Conservation (phyloP, 1,140 invertebrate species). For the Panagrolaimus sp. region DNA sequence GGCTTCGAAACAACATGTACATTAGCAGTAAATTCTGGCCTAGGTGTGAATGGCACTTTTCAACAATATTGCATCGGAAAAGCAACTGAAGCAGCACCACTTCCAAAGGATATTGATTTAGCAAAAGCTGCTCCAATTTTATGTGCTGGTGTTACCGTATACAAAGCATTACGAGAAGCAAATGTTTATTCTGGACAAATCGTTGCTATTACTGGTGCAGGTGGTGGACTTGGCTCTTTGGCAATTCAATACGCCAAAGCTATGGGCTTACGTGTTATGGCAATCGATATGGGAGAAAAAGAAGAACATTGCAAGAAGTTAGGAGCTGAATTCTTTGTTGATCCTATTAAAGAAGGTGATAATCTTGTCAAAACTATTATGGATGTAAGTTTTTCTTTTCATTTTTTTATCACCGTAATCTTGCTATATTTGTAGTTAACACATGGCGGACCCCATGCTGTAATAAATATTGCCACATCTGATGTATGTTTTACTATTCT, state of each 20-base stretch:
- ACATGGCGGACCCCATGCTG: conserved; percentile 26
- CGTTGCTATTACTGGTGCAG: conserved; percentile 7
- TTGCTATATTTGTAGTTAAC: conserved; percentile 2
- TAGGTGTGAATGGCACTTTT: background rate
- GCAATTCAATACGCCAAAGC: conserved; percentile 10
- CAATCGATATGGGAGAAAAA: conserved; percentile 12
- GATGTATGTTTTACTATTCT: too few species aligned
- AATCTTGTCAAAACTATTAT: background rate
- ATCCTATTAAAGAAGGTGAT: background rate
- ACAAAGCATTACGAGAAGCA: background rate
- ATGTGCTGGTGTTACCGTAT: conserved; percentile 15
- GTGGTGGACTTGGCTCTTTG: conserved; percentile 7
- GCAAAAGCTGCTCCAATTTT: conserved; percentile 14
- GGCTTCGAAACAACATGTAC: conserved; percentile 6
- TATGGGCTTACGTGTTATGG: conserved; percentile 3
- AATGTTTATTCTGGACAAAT: conserved; percentile 10
- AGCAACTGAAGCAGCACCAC: background rate
- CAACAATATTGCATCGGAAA: conserved; percentile 10
- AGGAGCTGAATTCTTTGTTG: conserved; percentile 8
- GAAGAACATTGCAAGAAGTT: conserved; percentile 1
- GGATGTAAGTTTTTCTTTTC: background rate
- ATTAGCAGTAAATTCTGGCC: background rate
- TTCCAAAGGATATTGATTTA: conserved; percentile 4
- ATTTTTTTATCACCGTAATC: too few species aligned
- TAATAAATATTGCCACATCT: conserved; percentile 23